Conservation (phyloP, 2,888 invertebrate species). For the Scelioninae gen. 1 region DNA sequence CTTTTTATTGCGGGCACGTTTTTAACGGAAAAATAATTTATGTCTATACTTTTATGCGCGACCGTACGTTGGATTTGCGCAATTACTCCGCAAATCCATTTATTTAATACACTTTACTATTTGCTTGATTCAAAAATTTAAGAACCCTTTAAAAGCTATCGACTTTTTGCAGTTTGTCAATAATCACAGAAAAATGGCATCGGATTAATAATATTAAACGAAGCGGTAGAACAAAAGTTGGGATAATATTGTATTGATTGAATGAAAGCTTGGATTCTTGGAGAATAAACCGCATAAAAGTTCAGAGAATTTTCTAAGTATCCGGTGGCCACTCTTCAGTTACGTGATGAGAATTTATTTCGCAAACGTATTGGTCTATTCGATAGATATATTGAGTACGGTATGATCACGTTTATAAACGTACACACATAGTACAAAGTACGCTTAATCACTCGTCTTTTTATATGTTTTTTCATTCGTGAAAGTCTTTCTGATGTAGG, state of each 20-base stretch:
- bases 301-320: constrained; percentile 65
- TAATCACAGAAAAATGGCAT: constrained; percentile 23
- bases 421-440: constrained; percentile 39
- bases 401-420: constrained; percentile 38
- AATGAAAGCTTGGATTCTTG: constrained; percentile 38
- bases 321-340: constrained; percentile 73
- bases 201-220: constrained; percentile 24
- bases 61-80: not conserved
- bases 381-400: constrained; percentile 32
- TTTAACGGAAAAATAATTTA: constrained; percentile 22
- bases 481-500: constrained; percentile 30
- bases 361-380: constrained; percentile 55
- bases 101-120: not conserved
- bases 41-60: not conserved
- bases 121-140: not conserved
- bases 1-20: constrained; percentile 29
- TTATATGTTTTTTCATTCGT: constrained; percentile 23
- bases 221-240: constrained; percentile 34
- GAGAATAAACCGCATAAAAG: constrained; percentile 31
- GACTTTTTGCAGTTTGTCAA: not conserved
- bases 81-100: constrained; percentile 1
- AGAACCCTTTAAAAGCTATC: not conserved
- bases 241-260: constrained; percentile 51
- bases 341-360: constrained; percentile 71
- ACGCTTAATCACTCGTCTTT: constrained; percentile 38